Evolutionary conservation across 1,140 invertebrate genomes (phyloP).

Genomic region (Rhizoglyphus robini): DNA sequence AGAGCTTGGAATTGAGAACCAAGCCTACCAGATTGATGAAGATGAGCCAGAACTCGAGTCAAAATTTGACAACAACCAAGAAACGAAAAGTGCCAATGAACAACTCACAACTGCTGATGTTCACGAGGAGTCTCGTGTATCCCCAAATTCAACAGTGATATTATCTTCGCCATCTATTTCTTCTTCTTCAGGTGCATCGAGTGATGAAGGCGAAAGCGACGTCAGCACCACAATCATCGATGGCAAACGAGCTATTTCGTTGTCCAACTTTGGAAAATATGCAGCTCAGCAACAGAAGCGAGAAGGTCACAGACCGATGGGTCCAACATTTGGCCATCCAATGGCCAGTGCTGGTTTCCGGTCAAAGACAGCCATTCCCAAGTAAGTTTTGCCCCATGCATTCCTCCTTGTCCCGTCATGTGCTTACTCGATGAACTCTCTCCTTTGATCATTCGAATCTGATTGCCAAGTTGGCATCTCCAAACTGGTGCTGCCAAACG

Average conservation of each 20-base stretch:
- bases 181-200: background rate
- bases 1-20: background rate
- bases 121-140: too few species aligned
- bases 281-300: constrained; percentile 30
- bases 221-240: constrained; percentile 24
- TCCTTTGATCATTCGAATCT: too few species aligned
- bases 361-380: background rate
- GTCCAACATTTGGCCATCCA: constrained; percentile 3
- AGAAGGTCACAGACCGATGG: background rate
- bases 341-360: constrained; percentile 5
- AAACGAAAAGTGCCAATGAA: too few species aligned
- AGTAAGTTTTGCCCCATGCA: too few species aligned
- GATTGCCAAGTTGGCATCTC: too few species aligned
- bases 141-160: background rate
- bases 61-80: background rate
- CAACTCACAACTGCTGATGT: too few species aligned
- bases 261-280: constrained; percentile 26
- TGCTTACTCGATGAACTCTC: too few species aligned
- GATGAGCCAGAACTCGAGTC: background rate
- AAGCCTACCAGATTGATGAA: constrained; percentile 12
- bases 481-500: too few species aligned
- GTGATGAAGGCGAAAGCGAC: constrained; percentile 11
- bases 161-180: background rate
- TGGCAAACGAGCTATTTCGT: constrained; percentile 26
- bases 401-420: too few species aligned